Evolutionary conservation across 2,888 invertebrate species (phyloP), one percentile per base, ranked within the genome.

Genomic region (Watsonalla cultraria): DNA sequence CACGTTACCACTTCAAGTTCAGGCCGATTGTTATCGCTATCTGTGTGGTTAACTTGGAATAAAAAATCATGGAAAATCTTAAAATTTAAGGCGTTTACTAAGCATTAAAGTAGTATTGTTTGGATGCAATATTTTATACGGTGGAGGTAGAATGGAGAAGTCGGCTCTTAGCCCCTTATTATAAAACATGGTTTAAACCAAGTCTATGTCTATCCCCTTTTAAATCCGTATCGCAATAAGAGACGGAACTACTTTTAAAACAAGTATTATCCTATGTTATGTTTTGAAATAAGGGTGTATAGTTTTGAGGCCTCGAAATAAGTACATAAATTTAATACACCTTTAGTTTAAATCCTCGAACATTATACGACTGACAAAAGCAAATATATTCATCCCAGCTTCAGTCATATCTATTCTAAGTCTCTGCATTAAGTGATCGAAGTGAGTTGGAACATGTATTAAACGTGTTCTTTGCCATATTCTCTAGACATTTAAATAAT

Each of bases 1-100:
- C 73, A 79, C 68, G 72, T 81, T 80, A 77, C 71, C 52, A 60
- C 76, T 72, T 70, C 72, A 79, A 76, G 80, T 81, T 83, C 78
- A 77, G 72, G 66, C 71, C 65, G 78, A 78, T 78, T 57, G 57
- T 65, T 78, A 82, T 78, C 76, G 62, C 58, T 60, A 56, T 66
- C 65, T 60, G 61, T 62, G 58, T 33, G 59, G 61, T 63, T 66
- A 60, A 64, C 8, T 6, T 49, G 0, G 37, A n/a, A 37, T 37
- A 37, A 37, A 48, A 49, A 65, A 60, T 64, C 62, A 61, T 59
- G 59, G 55, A 58, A 64, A 56, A 62, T 60, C 62, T n/a, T 64
- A 53, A 58, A 59, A 62, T 63, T 60, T 39, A 24, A 24, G 1
- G 24, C 24, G 24, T 24, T 24, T 4, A 24, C 4, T 24, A 24